These are phyloP conservation scores for Litoditis marina DNA, from an alignment of 2,888 invertebrate genomes.

Conservation along the genomic window DNA sequence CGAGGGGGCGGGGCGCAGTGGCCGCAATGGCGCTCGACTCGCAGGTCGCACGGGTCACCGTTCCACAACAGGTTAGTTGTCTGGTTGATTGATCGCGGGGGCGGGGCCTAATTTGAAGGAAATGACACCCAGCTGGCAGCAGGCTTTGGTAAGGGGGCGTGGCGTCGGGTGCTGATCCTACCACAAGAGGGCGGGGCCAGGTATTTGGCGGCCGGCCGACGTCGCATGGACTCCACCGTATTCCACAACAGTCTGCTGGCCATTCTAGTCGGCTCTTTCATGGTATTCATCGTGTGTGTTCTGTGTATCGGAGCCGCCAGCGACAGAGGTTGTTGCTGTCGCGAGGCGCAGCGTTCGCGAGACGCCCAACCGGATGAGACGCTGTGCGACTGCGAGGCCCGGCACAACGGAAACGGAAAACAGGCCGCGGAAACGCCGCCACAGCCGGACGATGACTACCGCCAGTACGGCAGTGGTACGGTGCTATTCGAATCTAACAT, in stretches of 20 bases:
- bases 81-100: neutral
- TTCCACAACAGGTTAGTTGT: conserved; percentile 19
- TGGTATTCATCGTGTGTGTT: conserved; percentile 56
- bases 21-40: conserved; percentile 18
- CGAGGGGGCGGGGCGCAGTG: too few species aligned
- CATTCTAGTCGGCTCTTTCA: conserved; percentile 54
- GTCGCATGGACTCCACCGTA: conserved; percentile 53
- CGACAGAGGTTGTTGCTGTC: conserved; percentile 52
- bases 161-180: too few species aligned
- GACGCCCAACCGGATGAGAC: too few species aligned
- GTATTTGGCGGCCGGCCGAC: neutral
- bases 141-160: too few species aligned
- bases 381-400: too few species aligned
- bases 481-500: too few species aligned
- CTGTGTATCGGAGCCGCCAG: conserved; percentile 53
- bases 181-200: conserved; percentile 2
- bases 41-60: conserved; percentile 20
- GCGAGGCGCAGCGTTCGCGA: too few species aligned
- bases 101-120: too few species aligned
- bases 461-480: neutral
- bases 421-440: too few species aligned
- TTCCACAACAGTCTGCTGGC: conserved; percentile 55
- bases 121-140: too few species aligned
- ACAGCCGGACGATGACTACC: neutral
- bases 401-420: too few species aligned